Evolutionary conservation across 2,888 invertebrate genomes (phyloP).

Genomic region (Fabriciana adippe): DNA sequence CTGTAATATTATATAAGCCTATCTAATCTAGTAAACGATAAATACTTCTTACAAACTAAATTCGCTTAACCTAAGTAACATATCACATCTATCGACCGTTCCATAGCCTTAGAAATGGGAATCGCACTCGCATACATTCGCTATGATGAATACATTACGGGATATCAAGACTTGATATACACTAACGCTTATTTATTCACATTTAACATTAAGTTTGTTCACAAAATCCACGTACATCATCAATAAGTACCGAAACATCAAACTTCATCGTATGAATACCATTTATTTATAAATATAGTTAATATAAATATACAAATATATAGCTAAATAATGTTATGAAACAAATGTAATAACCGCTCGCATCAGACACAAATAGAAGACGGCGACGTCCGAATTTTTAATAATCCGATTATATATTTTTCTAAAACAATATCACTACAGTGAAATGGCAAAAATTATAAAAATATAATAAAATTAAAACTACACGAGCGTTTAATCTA

Average conservation of each 20-base stretch:
- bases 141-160: constrained; percentile 36
- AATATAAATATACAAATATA: constrained; percentile 20
- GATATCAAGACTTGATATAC: constrained; percentile 33
- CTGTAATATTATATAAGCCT: constrained; percentile 62
- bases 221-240: constrained; percentile 35
- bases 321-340: constrained; percentile 12
- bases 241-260: constrained; percentile 41
- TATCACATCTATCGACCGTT: constrained; percentile 77
- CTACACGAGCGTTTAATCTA: constrained; percentile 15
- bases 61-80: constrained; percentile 69
- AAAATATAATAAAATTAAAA: constrained; percentile 19
- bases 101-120: constrained; percentile 65
- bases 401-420: constrained; percentile 24
- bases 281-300: constrained; percentile 16
- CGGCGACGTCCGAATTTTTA: constrained; percentile 40
- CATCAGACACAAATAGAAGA: constrained; percentile 31
- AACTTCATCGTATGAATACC: constrained; percentile 23
- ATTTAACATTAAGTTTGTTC: constrained; percentile 35
- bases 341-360: constrained; percentile 21
- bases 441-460: constrained; percentile 35
- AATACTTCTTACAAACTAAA: constrained; percentile 74
- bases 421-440: constrained; percentile 30
- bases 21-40: constrained; percentile 76
- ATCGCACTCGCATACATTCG: constrained; percentile 45
- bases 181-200: constrained; percentile 33